Conservation (phyloP, 2,113 vertebrate genomes). For the Phrynosoma platyrhinos region DNA sequence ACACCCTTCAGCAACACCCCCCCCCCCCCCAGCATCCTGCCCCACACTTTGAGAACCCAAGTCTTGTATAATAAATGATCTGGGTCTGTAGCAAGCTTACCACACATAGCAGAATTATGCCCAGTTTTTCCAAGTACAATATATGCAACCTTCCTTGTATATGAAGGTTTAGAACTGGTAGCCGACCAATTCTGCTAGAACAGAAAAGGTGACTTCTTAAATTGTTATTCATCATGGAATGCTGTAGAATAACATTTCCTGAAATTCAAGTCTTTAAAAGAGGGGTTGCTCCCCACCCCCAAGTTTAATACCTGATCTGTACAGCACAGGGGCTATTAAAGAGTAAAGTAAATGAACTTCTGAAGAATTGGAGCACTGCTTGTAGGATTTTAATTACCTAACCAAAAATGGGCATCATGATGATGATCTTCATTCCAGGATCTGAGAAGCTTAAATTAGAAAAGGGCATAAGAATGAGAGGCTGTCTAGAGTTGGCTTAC, state of each 20-base stretch:
- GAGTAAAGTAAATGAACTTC: neutral
- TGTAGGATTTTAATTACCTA: slow-evolving; percentile 13
- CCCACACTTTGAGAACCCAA: neutral
- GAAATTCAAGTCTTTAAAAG: neutral
- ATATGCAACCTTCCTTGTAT: neutral
- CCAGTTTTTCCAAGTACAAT: neutral
- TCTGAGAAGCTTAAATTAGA: slow-evolving; percentile 24
- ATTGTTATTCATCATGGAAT: no score
- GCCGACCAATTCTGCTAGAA: neutral
- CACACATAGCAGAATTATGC: neutral
- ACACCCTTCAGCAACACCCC: no score
- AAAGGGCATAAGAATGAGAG: neutral
- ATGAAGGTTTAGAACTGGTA: neutral
- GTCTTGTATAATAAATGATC: neutral
- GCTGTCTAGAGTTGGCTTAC: neutral
- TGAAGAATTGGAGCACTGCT: neutral
- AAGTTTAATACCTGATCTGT: neutral
- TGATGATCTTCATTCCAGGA: neutral
- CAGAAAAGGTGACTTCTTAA: neutral
- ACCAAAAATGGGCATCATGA: neutral
- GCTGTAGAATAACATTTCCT: neutral
- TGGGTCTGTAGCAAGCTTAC: neutral
- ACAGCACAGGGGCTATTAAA: neutral
- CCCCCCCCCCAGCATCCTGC: no score
- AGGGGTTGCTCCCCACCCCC: no score